Percentiles rank a stretch among this genome's conserved stretches.
These are phyloP conservation scores for Ariolimax columbianus DNA, from an alignment of 2,888 invertebrate species.

Conservation along the genomic window DNA sequence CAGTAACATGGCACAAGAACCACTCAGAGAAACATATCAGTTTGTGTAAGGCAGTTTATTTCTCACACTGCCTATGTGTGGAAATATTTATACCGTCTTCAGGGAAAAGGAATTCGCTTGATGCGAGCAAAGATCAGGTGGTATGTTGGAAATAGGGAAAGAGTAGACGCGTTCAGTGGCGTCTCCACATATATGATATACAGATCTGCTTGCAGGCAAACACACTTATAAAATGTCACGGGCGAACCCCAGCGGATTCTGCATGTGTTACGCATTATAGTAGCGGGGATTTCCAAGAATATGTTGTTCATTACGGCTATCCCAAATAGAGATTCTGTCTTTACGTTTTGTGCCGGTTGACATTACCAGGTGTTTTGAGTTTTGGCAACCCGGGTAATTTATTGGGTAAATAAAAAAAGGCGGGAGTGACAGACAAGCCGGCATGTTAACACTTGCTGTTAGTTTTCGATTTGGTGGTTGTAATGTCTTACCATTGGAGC, in stretches of 20 bases:
- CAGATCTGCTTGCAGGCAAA: conserved; percentile 1
- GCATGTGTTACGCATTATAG: background rate
- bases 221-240: conserved; percentile 10
- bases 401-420: background rate
- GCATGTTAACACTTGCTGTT: background rate
- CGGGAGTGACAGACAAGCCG: background rate
- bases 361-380: background rate
- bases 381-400: conserved; percentile 9
- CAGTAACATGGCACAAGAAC: too few species aligned
- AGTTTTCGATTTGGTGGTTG: background rate
- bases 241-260: background rate
- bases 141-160: background rate
- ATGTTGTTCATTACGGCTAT: background rate
- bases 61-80: too few species aligned
- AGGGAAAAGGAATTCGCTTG: background rate
- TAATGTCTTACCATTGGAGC: background rate
- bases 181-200: background rate
- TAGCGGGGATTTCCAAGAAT: conserved; percentile 1
- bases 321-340: background rate
- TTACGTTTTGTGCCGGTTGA: background rate
- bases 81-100: background rate
- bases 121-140: background rate
- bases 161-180: background rate
- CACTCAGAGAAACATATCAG: too few species aligned
- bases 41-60: too few species aligned